Evolutionary conservation across 2,888 invertebrate genomes (phyloP).

Genomic region (Loripinus fragilis): DNA sequence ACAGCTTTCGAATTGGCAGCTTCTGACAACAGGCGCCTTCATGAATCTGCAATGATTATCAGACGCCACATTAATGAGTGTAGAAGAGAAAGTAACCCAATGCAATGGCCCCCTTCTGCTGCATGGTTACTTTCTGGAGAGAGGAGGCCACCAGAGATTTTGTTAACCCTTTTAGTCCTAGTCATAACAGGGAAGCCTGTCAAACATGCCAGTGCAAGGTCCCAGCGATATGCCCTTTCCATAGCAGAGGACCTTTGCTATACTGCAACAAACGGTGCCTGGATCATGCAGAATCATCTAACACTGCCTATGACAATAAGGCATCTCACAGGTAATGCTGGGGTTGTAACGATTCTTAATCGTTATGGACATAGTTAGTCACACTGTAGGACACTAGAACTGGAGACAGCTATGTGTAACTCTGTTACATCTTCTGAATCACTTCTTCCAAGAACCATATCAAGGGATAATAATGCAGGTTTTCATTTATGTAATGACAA

Average conservation of each 20-base stretch:
- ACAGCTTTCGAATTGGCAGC: conserved; percentile 50
- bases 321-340: conserved; percentile 54
- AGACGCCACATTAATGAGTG: conserved; percentile 11
- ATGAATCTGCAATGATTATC: conserved; percentile 44
- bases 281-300: conserved; percentile 47
- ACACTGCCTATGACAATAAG: conserved; percentile 44
- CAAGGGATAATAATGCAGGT: not conserved
- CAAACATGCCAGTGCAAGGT: not conserved
- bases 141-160: not conserved
- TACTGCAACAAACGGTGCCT: conserved; percentile 46
- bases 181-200: not conserved
- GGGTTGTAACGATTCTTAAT: conserved; percentile 42
- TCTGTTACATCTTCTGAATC: conserved; percentile 2
- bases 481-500: not conserved
- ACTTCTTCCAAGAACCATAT: not conserved
- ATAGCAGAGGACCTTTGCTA: conserved; percentile 40
- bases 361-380: conserved; percentile 43
- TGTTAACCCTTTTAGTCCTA: not conserved
- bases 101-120: not conserved
- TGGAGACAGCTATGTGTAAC: conserved; percentile 43
- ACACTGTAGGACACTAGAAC: conserved; percentile 13
- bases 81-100: not conserved
- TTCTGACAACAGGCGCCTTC: conserved; percentile 36
- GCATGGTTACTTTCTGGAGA: conserved; percentile 1
- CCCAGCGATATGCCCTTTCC: not conserved